Conservation (phyloP, 64 coral and sea anemone species). For the Platygyra sinensis region DNA sequence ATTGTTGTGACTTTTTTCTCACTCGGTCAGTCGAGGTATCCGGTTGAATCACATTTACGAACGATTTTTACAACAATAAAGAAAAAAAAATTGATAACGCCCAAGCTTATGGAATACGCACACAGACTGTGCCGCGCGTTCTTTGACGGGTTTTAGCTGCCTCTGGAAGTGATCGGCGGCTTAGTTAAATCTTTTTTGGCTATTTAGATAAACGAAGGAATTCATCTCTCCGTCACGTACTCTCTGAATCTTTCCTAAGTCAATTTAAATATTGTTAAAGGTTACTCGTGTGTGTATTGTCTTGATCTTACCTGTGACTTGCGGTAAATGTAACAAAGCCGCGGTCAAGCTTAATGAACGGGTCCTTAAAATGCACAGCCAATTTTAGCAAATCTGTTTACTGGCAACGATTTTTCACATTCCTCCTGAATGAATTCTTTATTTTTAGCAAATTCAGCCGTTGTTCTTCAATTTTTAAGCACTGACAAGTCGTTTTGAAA, state of each 20-base stretch:
- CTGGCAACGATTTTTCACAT: no score
- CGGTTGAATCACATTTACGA: not conserved
- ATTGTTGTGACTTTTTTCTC: not conserved
- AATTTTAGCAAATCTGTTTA: constrained; percentile 15
- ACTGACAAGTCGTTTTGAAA: no score
- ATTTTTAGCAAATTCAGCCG: not conserved
- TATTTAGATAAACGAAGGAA: not conserved
- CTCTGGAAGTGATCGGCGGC: not conserved
- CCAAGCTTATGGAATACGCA: not conserved
- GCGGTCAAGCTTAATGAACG: not conserved
- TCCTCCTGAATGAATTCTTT: not conserved
- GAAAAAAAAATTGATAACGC: constrained; percentile 5
- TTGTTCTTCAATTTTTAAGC: not conserved
- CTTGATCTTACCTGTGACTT: not conserved
- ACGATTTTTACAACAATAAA: not conserved
- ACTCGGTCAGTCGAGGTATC: not conserved
- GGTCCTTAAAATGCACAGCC: not conserved
- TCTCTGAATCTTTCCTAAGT: not conserved
- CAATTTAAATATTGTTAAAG: constrained; percentile 40
- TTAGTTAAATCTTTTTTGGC: not conserved
- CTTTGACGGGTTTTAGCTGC: not conserved
- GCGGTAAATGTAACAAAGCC: constrained; percentile 15
- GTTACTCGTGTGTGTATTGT: constrained; percentile 7
- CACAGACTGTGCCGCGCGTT: not conserved
- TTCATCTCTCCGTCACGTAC: constrained; percentile 15